Percentiles rank a stretch among this genome's conserved stretches.
Conservation (phyloP, 2,888 invertebrate species). For the Cylloceria caligata region DNA sequence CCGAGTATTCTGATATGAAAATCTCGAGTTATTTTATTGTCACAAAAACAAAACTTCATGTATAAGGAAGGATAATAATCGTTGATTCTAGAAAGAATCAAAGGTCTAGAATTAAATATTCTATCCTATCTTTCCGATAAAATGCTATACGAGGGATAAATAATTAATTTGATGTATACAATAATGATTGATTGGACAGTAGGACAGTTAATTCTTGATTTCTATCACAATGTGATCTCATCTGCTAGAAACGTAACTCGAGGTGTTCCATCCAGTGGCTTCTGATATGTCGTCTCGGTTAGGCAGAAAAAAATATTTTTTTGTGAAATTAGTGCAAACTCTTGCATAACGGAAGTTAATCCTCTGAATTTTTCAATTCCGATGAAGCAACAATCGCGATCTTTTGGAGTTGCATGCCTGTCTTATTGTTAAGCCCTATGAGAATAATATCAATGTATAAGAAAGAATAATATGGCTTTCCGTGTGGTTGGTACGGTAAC, state of each 20-base stretch:
- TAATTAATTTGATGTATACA: no score
- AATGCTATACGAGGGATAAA: no score
- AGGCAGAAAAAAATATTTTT: slow-evolving; percentile 11
- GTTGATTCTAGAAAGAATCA: no score
- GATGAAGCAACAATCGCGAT: not conserved
- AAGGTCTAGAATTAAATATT: no score
- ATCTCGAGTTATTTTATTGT: no score
- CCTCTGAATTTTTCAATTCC: slow-evolving; percentile 9
- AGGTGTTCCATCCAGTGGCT: not conserved
- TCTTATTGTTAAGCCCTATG: not conserved
- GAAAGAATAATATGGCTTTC: slow-evolving; percentile 46
- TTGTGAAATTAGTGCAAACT: not conserved
- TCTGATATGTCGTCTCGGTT: not conserved
- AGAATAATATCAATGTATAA: slow-evolving; percentile 12
- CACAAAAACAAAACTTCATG: no score
- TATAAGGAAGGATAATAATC: no score
- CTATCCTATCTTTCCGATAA: no score
- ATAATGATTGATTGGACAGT: no score
- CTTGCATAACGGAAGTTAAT: not conserved
- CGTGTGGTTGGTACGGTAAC: slow-evolving; percentile 45
- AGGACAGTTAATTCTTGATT: no score
- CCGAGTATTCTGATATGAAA: no score
- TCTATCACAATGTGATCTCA: no score
- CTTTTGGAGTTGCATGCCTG: not conserved
- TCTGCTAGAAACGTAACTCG: not conserved